Evolutionary conservation across 2,888 invertebrate genomes (phyloP), one percentile per base, ranked within the genome.

Genomic region (Cynaeus angustus): DNA sequence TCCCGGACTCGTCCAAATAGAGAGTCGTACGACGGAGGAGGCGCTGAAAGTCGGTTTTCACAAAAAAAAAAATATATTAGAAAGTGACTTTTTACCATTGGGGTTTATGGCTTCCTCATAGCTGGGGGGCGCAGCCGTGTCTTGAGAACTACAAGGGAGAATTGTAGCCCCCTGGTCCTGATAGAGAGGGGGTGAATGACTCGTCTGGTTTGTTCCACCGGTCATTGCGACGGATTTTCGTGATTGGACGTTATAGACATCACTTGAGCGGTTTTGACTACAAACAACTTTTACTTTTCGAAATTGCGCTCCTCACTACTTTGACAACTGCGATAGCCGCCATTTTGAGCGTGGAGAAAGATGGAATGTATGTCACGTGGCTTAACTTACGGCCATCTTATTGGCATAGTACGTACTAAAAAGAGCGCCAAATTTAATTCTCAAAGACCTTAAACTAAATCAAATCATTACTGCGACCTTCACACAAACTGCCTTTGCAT

Each of bases 11-110:
- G 85, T 10, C 91, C 91, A 83, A 89, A 91, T 14, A 91, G 80
- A 0, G 91, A 91, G 77, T 91, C 91, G 77, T 91, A 91, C 0
- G 91, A 88, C 5, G 91, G 91, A 1, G 91, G 91, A 38, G 90
- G 90, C 72, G 88, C 89, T 89, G 78, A 14, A 82, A 83, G 46
- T 5, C 33, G 7, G 9, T 6, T 66, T 21, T 12, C 38, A 66
- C 21, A 33, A n/a, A 28, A n/a, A n/a, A 30, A 45, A 46, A 46
- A 46, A 10, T 41, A 26, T 10, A 59, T 33, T 56, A 53, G 30
- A 56, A 52, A 65, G 26, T 58, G 53, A 5, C 5, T 46, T 66
- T 70, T 78, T 82, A 89, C 89, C 89, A 82, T 89, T 88, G 7
- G 89, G 89, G 83, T 89, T 88, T 72, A 89, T 88, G 48, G 88